These are phyloP conservation scores for Notoglanidium macrostoma DNA, from an alignment of 2,797 vertebrate species.

Conservation along the genomic window DNA sequence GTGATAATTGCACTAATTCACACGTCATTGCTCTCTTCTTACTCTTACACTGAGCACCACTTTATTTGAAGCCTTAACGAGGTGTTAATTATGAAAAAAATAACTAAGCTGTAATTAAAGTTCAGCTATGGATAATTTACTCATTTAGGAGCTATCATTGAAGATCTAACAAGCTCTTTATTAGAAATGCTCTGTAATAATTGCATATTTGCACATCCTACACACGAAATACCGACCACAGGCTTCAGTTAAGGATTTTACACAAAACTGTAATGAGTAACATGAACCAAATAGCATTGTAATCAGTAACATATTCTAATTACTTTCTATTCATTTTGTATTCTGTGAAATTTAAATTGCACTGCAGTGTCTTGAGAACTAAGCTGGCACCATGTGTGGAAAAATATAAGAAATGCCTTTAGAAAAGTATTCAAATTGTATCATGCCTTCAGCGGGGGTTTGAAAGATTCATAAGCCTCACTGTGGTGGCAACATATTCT, in stretches of 20 bases:
- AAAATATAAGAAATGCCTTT: neutral
- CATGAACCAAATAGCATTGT: neutral
- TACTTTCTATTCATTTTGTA: neutral
- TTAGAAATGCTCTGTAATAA: neutral
- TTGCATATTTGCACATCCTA: conserved; percentile 2
- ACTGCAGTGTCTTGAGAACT: neutral
- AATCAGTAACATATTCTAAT: neutral
- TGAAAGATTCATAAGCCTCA: neutral
- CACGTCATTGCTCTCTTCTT: neutral
- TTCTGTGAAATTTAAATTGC: neutral
- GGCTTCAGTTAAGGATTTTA: neutral
- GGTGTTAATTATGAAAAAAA: conserved; percentile 25
- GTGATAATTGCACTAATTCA: conserved; percentile 11
- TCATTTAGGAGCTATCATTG: conserved; percentile 27
- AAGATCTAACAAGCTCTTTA: conserved; percentile 36
- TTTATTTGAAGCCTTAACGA: conserved; percentile 25
- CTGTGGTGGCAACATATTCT: neutral
- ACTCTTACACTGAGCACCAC: conserved; percentile 3
- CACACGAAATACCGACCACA: neutral
- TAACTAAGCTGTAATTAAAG: conserved; percentile 5
- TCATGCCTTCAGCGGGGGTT: neutral
- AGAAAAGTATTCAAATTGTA: neutral
- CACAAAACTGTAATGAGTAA: neutral
- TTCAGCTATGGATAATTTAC: neutral
- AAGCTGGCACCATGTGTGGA: neutral